These are phyloP conservation scores for Lamellibrachia satsuma DNA, from an alignment of 2,888 invertebrate species.

Conservation along the genomic window DNA sequence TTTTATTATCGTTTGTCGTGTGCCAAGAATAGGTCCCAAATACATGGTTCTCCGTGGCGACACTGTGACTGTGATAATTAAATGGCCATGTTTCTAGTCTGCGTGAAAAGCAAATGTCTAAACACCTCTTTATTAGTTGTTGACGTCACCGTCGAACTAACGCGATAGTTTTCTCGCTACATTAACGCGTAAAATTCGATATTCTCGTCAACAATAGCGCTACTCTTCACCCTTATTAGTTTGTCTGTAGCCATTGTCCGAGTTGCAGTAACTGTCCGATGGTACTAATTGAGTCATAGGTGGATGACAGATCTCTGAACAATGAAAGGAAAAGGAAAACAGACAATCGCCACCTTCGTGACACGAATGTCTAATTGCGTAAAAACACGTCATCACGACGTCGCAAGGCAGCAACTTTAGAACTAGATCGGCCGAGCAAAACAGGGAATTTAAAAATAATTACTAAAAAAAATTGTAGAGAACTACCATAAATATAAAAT, in stretches of 20 bases:
- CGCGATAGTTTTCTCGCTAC: not conserved
- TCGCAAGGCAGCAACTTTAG: no score
- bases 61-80: not conserved
- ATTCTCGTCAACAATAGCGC: not conserved
- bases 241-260: not conserved
- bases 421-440: no score
- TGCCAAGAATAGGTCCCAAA: not conserved
- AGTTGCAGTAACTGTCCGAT: not conserved
- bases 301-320: not conserved
- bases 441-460: no score
- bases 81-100: slow-evolving; percentile 14
- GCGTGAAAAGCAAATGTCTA: not conserved
- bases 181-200: not conserved
- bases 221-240: not conserved
- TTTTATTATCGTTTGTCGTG: not conserved
- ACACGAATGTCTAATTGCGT: no score
- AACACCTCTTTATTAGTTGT: not conserved
- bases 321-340: not conserved
- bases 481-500: no score
- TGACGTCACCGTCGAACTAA: not conserved
- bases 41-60: not conserved
- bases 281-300: not conserved
- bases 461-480: no score
- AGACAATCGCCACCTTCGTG: not conserved
- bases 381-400: no score